Evolutionary conservation across 2,113 vertebrate species (phyloP).

Genomic region (Mustela nigripes): DNA sequence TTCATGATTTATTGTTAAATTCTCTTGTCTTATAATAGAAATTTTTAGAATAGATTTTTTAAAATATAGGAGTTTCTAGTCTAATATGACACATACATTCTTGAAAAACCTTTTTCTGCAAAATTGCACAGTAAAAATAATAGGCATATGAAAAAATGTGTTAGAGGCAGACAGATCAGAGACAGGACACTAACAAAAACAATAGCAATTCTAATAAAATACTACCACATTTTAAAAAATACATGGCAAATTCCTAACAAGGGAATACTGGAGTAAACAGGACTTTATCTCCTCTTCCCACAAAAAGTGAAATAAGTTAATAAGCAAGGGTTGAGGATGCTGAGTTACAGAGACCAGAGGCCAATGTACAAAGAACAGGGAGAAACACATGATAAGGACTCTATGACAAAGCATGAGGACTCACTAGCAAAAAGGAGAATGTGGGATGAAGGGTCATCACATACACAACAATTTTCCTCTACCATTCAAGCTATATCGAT

Average conservation of each 20-base stretch:
- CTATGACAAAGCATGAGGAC: background rate
- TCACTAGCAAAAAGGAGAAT: background rate
- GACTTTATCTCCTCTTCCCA: background rate
- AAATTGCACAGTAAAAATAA: constrained; percentile 22
- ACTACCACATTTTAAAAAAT: background rate
- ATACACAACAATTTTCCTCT: background rate
- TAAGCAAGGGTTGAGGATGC: background rate
- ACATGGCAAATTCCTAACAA: constrained; percentile 13
- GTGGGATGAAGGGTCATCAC: background rate
- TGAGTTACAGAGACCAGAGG: background rate
- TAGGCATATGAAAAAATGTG: background rate
- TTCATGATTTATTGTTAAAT: constrained; percentile 48
- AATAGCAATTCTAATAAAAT: background rate
- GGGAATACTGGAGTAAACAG: constrained; percentile 23
- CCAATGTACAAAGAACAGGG: background rate
- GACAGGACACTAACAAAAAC: background rate
- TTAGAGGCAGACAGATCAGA: background rate
- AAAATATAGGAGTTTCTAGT: constrained; percentile 5
- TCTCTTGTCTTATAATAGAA: background rate
- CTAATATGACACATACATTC: constrained; percentile 47
- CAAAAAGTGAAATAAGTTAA: background rate
- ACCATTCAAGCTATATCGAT: background rate
- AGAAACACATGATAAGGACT: background rate
- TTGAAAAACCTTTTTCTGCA: constrained; percentile 29
- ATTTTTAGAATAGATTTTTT: background rate